Percentiles rank a stretch among this genome's conserved stretches.
Conservation (phyloP, 2,888 invertebrate species). For the Peribatodes rhomboidaria region DNA sequence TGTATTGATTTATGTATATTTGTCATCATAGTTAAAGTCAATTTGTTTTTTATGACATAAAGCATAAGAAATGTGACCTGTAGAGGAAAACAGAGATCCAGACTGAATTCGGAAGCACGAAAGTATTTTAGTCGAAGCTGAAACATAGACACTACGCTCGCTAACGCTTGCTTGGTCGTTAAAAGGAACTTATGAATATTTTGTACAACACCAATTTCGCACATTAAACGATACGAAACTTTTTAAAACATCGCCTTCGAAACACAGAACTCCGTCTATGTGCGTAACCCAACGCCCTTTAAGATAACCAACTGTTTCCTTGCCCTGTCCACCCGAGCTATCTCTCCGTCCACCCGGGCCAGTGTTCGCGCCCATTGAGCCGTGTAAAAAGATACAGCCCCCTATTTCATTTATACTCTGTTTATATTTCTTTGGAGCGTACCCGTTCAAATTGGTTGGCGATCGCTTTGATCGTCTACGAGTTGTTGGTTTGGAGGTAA, state of each 20-base stretch:
- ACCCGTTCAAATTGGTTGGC: constrained; percentile 33
- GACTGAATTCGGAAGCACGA: too few relatives aligned
- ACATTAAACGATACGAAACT: too few relatives aligned
- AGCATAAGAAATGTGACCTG: too few relatives aligned
- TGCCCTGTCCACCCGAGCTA: constrained; percentile 24
- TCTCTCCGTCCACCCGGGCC: constrained; percentile 29
- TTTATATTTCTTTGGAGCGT: constrained; percentile 39
- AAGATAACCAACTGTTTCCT: background rate
- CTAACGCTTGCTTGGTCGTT: too few relatives aligned
- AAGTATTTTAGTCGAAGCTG: too few relatives aligned
- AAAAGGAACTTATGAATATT: too few relatives aligned
- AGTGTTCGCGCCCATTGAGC: constrained; percentile 75
- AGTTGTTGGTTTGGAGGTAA: constrained; percentile 27
- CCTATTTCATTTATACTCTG: constrained; percentile 65
- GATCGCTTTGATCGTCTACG: constrained; percentile 37
- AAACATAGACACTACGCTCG: too few relatives aligned
- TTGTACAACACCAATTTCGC: too few relatives aligned
- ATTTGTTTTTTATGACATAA: too few relatives aligned
- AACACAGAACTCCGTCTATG: background rate
- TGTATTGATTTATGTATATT: too few relatives aligned
- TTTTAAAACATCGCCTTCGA: background rate
- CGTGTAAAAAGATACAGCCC: constrained; percentile 77
- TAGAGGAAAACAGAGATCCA: too few relatives aligned
- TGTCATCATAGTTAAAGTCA: too few relatives aligned
- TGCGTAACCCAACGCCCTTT: background rate